These are phyloP conservation scores for Atta colombica DNA, from an alignment of 1,140 invertebrate species.

Conservation along the genomic window DNA sequence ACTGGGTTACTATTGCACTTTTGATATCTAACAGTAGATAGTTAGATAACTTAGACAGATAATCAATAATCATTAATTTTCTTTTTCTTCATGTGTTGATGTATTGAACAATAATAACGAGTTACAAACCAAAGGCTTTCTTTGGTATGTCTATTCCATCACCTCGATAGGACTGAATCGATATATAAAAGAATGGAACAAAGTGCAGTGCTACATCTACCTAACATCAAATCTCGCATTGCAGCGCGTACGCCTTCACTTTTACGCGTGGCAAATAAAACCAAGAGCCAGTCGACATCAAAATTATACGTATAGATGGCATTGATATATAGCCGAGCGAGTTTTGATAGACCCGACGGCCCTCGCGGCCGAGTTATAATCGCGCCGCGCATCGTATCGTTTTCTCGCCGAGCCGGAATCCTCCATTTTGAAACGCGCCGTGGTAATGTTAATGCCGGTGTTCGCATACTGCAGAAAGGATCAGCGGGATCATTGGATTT, in stretches of 20 bases:
- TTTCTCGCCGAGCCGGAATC: conserved; percentile 70
- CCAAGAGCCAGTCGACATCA: conserved; percentile 76
- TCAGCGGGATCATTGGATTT: conserved; percentile 44
- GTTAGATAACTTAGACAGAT: neutral
- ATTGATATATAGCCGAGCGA: conserved; percentile 81
- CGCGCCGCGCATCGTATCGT: conserved; percentile 68
- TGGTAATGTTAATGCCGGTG: conserved; percentile 64
- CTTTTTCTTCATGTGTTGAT: neutral
- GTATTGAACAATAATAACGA: conserved; percentile 33
- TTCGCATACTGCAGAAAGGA: conserved; percentile 26
- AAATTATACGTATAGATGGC: conserved; percentile 83
- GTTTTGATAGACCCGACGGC: conserved; percentile 80
- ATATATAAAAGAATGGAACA: conserved; percentile 37
- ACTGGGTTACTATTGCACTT: no score
- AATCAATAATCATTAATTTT: neutral
- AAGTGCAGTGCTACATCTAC: conserved; percentile 14
- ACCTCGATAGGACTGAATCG: neutral
- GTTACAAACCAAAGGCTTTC: conserved; percentile 6
- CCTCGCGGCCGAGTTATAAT: conserved; percentile 74
- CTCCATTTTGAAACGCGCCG: conserved; percentile 72
- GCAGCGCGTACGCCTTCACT: conserved; percentile 68
- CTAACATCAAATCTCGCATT: conserved; percentile 58
- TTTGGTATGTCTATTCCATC: neutral
- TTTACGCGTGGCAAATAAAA: conserved; percentile 72
- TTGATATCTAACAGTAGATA: neutral